Conservation (phyloP, 2,113 vertebrate genomes). For the Gymnogyps californianus region DNA sequence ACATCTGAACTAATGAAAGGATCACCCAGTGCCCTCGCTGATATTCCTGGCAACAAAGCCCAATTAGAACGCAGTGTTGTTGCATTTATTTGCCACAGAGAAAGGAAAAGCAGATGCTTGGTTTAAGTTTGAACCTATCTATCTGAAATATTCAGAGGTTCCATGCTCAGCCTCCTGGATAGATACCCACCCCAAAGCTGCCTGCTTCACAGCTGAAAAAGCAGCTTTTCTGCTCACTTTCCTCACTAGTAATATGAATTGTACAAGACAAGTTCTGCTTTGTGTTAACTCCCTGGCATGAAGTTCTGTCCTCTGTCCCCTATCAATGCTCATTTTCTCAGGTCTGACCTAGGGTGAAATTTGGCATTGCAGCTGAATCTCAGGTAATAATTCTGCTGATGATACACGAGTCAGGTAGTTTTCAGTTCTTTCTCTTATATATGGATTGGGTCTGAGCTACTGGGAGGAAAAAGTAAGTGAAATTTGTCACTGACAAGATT, state of each 20-base stretch:
- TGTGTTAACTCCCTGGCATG: not conserved
- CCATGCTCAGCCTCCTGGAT: not conserved
- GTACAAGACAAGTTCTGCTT: not conserved
- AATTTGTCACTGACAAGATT: not conserved
- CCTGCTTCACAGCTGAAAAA: not conserved
- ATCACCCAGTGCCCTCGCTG: not conserved
- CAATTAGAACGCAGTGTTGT: not conserved
- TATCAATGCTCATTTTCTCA: not conserved
- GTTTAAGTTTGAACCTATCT: not conserved
- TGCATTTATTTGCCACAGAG: not conserved
- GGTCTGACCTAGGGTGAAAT: not conserved
- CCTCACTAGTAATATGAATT: not conserved
- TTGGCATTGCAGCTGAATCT: not conserved
- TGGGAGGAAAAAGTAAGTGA: not conserved
- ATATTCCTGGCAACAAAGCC: not conserved
- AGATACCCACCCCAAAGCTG: not conserved
- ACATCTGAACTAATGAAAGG: not conserved
- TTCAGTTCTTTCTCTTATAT: not conserved
- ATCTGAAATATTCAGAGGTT: not conserved
- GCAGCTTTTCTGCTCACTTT: not conserved
- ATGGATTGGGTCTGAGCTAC: not conserved
- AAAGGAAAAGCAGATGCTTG: not conserved
- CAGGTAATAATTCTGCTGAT: not conserved
- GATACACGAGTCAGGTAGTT: not conserved
- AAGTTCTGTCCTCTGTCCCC: not conserved